Evolutionary conservation across 2,888 invertebrate genomes (phyloP), one percentile per base, ranked within the genome.

Genomic region (Heteropelma amictum): DNA sequence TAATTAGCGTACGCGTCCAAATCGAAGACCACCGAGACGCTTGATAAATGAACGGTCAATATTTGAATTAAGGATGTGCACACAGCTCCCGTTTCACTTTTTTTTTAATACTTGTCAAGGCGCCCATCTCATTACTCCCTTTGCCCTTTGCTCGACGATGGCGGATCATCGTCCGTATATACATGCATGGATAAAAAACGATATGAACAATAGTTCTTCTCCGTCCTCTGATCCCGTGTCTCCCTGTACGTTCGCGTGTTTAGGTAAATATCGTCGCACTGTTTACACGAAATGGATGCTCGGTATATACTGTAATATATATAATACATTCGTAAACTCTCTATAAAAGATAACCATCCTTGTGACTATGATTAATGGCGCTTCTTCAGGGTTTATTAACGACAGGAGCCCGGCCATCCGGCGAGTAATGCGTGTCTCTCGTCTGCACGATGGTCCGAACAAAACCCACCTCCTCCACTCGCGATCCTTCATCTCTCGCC

Each of bases 31-130:
- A 42, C 74, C 65, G 71, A 33, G 80, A 60, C 79, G 80, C 77
- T 83, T 85, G 85, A 85, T 86, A 83, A 87, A 87, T 84, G 85
- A 76, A 85, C 80, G 80, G 86, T 85, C 85, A 87, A 87, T 87
- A 87, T 87, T 87, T 86, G 84, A 80, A 78, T 80, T 79, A 63
- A 83, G 80, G 81, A 80, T 79, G 65, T 64, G 51, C 61, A 38
- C 70, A 40, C 53, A 51, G 42, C 38, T 60, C 61, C 60, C 42
- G 28, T 70, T 65, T 54, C 51, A 28, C 56, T 14, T 28, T 53
- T 71, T 72, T 79, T 79, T 76, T 76, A 56, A 23, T 12, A 42
- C 65, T 56, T 61, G 65, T 71, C 76, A 77, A 71, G 61, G 69
- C 72, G 49, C 70, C 65, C 49, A 63, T 73, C 68, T 76, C 68